These are phyloP conservation scores for Chlorops oryzae DNA, from an alignment of 1,140 invertebrate species.

Conservation along the genomic window DNA sequence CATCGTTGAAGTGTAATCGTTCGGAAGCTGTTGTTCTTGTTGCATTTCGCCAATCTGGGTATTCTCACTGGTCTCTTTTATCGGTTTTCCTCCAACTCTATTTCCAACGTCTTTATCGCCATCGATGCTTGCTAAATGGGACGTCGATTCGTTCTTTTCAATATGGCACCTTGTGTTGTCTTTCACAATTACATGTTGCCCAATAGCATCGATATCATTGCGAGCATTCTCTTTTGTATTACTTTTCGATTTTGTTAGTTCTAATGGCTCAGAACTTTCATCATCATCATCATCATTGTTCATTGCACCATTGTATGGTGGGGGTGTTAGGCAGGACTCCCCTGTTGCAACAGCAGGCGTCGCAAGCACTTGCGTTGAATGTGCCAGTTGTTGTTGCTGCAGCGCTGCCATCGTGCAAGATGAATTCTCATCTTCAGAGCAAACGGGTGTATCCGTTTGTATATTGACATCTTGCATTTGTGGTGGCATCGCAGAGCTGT, in stretches of 20 bases:
- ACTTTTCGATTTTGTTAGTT: slow-evolving; percentile 33
- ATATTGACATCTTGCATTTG: slow-evolving; percentile 72
- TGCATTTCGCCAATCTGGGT: background rate
- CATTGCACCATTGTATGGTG: too few species aligned
- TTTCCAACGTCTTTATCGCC: too few species aligned
- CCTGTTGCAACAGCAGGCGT: too few species aligned
- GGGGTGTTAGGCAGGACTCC: too few species aligned
- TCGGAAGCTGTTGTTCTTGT: background rate
- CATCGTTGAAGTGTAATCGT: too few species aligned
- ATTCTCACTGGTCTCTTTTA: background rate
- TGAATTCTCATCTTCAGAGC: slow-evolving; percentile 43
- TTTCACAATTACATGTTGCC: too few species aligned
- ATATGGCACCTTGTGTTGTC: slow-evolving; percentile 8
- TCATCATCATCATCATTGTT: slow-evolving; percentile 4
- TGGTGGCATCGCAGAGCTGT: slow-evolving; percentile 25
- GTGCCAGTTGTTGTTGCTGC: slow-evolving; percentile 14
- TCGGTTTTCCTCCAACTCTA: background rate
- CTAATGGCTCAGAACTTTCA: slow-evolving; percentile 23
- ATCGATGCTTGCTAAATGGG: too few species aligned
- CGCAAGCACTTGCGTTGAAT: too few species aligned
- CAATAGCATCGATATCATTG: background rate
- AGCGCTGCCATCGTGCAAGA: slow-evolving; percentile 20
- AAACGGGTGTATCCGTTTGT: slow-evolving; percentile 64
- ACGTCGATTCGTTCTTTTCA: background rate
- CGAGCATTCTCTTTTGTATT: background rate